phyloP scores from a whole-genome alignment of 2,797 vertebrate species.

The Hemitrygon akajei region DNA sequence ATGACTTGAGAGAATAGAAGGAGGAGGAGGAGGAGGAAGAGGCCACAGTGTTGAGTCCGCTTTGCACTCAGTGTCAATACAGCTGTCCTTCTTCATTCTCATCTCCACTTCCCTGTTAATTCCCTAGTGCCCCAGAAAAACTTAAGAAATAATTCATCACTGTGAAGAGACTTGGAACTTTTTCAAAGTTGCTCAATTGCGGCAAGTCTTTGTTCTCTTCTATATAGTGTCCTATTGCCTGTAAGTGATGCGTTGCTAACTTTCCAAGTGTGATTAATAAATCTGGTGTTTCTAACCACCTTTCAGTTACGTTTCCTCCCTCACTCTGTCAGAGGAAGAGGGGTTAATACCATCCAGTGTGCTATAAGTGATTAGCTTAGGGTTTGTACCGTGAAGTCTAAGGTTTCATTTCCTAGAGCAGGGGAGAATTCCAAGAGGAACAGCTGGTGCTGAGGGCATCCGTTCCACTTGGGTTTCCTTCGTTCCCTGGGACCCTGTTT shows the following conservation, averaged over 20 bases:
- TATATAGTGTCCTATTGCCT: neutral
- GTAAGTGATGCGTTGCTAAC: neutral
- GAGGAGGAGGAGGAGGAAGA: no score
- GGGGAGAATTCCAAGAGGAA: neutral
- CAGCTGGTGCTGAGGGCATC: conserved; percentile 15
- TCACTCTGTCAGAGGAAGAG: neutral
- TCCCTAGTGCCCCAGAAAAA: no score
- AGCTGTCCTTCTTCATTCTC: no score
- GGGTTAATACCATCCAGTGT: neutral
- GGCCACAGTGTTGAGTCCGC: no score
- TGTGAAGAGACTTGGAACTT: no score
- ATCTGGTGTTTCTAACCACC: neutral
- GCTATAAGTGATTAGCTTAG: neutral
- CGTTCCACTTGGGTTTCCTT: neutral
- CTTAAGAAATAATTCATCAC: no score
- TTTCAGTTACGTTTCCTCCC: neutral
- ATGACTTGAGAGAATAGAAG: no score
- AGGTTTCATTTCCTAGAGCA: neutral
- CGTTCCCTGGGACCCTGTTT: neutral
- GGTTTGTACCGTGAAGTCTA: neutral
- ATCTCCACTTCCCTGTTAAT: no score
- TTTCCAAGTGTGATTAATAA: neutral
- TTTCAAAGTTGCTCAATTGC: no score
- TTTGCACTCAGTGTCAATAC: no score
- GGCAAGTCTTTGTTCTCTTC: no score